These are phyloP conservation scores for Catharus fuscescens DNA, from an alignment of 2,113 vertebrate species.

Conservation along the genomic window DNA sequence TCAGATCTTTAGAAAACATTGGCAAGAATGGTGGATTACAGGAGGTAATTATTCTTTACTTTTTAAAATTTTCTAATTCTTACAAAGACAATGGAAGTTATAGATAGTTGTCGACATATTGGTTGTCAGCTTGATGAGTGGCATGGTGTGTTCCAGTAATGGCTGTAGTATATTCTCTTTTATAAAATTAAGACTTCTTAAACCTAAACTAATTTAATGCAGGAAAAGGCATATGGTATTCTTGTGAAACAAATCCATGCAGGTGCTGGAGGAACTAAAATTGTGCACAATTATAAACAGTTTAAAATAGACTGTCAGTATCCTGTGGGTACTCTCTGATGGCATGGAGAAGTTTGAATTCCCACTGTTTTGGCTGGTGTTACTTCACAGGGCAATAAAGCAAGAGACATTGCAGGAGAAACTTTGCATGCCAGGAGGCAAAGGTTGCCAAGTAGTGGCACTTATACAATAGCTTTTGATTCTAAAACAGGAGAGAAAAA, in stretches of 20 bases:
- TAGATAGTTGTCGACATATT: not conserved
- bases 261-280: not conserved
- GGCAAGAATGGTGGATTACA: not conserved
- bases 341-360: not conserved
- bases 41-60: not conserved
- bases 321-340: not conserved
- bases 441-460: not conserved
- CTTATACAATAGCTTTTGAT: not conserved
- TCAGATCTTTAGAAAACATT: not conserved
- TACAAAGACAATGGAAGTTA: not conserved
- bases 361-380: not conserved
- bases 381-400: not conserved
- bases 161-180: not conserved
- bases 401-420: not conserved
- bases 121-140: not conserved
- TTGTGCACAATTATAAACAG: not conserved
- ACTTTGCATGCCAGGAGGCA: not conserved
- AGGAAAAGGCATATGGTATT: not conserved
- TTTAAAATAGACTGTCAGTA: not conserved
- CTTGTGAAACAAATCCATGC: not conserved
- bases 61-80: not conserved
- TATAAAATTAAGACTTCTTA: not conserved
- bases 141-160: not conserved
- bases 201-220: not conserved
- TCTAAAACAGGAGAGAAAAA: not conserved